Evolutionary conservation across 2,888 invertebrate genomes (phyloP), one percentile per base, ranked within the genome.

Genomic region (Trichacis sp.): DNA sequence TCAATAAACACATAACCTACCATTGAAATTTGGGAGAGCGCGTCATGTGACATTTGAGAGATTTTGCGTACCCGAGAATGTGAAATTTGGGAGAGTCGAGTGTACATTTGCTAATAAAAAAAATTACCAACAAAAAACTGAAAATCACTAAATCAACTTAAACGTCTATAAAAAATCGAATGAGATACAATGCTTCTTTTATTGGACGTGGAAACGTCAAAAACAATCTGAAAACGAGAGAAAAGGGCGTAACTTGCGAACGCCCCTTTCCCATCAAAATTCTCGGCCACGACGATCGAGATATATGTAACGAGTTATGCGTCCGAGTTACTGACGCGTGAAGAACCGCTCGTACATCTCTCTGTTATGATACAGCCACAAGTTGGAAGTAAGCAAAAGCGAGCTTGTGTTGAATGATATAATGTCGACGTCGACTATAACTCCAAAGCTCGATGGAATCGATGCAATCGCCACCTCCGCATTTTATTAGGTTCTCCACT

Each of bases 401-500:
- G 24, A n/a, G 64, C 59, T 72, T 72, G 73, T 70, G 68, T 77
- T 75, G 78, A 79, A 80, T 78, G 73, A 78, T 76, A 76, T 80
- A 80, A 80, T 79, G 79, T 76, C 79, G 74, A 5, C 71, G 68
- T 24, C 24, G 4, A 24, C 24, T 24, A 24, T 8, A 3, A 24
- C 24, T 24, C 24, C 24, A 24, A 24, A 24, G 67, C 78, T 73
- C 76, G 73, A 74, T 74, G 71, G 73, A 80, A 80, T 80, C 79
- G 80, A 80, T 77, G 74, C 76, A 79, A 80, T 80, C 79, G 79
- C 73, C 76, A 79, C 73, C 68, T 62, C 24, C 24, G 24, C 24
- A 8, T 24, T 24, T 8, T 24, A 24, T 8, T 24, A 8, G 8
- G 8, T 24, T 24, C 24, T 24, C 8, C 24, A 8, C 8, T 24